Percentiles rank a stretch among this genome's conserved stretches.
Conservation (phyloP, 2,888 invertebrate species). For the Parthenolecanium corni region DNA sequence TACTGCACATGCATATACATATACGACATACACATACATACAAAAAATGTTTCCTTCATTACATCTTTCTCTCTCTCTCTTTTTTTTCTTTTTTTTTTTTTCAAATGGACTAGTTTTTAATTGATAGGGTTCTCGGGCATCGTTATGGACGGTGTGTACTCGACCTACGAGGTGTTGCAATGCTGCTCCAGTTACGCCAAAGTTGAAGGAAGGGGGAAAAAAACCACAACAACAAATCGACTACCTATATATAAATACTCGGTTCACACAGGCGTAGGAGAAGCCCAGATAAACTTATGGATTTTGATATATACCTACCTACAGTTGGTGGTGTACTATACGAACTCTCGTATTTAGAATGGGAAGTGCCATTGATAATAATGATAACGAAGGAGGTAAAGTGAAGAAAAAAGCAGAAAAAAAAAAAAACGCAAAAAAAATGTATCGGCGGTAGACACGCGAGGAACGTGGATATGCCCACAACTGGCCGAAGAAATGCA, state of each 20-base stretch:
- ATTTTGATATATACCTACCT: conserved; percentile 24
- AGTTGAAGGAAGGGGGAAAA: neutral
- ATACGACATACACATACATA: no score
- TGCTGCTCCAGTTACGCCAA: neutral
- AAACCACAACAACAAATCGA: neutral
- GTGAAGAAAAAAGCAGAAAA: neutral
- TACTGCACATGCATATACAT: no score
- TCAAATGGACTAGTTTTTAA: no score
- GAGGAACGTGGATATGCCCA: neutral
- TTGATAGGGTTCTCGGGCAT: no score
- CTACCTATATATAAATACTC: neutral
- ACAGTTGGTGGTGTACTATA: conserved; percentile 8
- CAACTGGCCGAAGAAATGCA: neutral
- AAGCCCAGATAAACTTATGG: conserved; percentile 3
- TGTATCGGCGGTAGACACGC: neutral
- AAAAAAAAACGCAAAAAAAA: neutral
- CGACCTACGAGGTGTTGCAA: neutral
- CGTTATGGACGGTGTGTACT: no score
- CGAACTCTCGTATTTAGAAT: conserved; percentile 24
- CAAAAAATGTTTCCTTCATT: no score
- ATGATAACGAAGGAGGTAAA: conserved; percentile 5
- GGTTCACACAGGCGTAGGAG: conserved; percentile 16
- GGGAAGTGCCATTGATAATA: conserved; percentile 22
- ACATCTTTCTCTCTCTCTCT: no score
- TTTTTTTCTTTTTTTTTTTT: no score